Conservation (phyloP, 2,797 vertebrate genomes). For the Enteromius treurensis region DNA sequence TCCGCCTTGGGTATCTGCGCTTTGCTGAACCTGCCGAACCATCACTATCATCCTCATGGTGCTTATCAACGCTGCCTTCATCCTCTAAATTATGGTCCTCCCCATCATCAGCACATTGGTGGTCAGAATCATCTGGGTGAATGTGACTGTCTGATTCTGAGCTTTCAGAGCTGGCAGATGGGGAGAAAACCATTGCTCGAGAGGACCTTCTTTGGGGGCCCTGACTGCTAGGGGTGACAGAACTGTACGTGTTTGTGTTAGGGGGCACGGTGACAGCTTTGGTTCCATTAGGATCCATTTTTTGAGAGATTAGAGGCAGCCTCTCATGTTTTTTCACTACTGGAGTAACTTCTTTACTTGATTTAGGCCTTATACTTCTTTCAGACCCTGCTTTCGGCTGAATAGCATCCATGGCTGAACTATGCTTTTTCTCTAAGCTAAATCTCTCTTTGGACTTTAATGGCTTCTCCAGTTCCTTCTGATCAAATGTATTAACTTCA, state of each 20-base stretch:
- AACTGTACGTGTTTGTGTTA: slow-evolving; percentile 68
- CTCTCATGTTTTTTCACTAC: slow-evolving; percentile 84
- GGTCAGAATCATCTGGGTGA: slow-evolving; percentile 70
- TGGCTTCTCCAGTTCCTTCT: slow-evolving; percentile 75
- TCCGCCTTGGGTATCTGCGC: slow-evolving; percentile 93
- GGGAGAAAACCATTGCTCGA: slow-evolving; percentile 71
- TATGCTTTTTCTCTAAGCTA: slow-evolving; percentile 73
- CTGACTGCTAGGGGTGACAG: slow-evolving; percentile 70
- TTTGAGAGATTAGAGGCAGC: slow-evolving; percentile 80
- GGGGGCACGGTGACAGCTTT: slow-evolving; percentile 68
- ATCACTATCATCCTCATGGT: slow-evolving; percentile 88
- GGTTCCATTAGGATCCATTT: slow-evolving; percentile 85
- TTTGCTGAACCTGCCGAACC: slow-evolving; percentile 87
- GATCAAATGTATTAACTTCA: slow-evolving; percentile 73
- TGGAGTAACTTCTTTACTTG: slow-evolving; percentile 74
- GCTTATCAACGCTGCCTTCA: slow-evolving; percentile 77
- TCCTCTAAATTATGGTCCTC: slow-evolving; percentile 72
- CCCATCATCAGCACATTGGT: slow-evolving; percentile 65
- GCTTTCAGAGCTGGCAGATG: slow-evolving; percentile 79
- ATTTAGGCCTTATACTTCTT: slow-evolving; percentile 74
- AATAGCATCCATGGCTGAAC: slow-evolving; percentile 72
- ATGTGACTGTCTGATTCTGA: slow-evolving; percentile 78
- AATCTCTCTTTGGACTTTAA: slow-evolving; percentile 78
- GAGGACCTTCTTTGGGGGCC: slow-evolving; percentile 66
- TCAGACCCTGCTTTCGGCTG: slow-evolving; percentile 71